Evolutionary conservation across 2,113 vertebrate genomes (phyloP).

Genomic region (Cavia aperea): DNA sequence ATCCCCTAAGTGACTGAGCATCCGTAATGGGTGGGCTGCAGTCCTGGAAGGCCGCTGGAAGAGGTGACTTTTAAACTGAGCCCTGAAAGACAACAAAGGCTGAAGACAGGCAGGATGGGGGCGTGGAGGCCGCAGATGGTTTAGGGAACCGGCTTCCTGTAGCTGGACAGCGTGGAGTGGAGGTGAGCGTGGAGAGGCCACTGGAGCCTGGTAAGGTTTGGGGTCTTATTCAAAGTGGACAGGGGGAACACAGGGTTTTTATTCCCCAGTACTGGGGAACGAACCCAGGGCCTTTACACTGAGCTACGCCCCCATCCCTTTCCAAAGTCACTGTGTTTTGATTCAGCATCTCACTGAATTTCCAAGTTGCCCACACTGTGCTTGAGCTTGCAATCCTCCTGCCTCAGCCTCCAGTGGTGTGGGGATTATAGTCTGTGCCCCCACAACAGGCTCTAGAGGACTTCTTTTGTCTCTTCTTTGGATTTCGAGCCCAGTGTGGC

Average conservation of each 20-base stretch:
- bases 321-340: neutral
- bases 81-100: neutral
- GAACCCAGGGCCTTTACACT: neutral
- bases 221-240: no score
- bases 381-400: neutral
- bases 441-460: neutral
- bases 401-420: neutral
- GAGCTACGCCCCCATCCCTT: neutral
- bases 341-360: neutral
- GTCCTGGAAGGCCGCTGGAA: neutral
- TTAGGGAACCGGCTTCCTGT: neutral
- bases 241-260: neutral
- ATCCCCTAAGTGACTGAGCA: neutral
- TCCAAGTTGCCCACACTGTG: neutral
- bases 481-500: neutral
- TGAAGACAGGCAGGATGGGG: no score
- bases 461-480: neutral
- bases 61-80: no score
- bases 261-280: neutral
- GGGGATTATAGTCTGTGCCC: neutral
- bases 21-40: accelerated
- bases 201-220: no score
- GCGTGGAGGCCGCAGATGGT: neutral
- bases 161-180: no score
- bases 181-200: no score